Evolutionary conservation across 2,113 vertebrate species (phyloP), one percentile per base, ranked within the genome.

Genomic region (Urocitellus parryii): DNA sequence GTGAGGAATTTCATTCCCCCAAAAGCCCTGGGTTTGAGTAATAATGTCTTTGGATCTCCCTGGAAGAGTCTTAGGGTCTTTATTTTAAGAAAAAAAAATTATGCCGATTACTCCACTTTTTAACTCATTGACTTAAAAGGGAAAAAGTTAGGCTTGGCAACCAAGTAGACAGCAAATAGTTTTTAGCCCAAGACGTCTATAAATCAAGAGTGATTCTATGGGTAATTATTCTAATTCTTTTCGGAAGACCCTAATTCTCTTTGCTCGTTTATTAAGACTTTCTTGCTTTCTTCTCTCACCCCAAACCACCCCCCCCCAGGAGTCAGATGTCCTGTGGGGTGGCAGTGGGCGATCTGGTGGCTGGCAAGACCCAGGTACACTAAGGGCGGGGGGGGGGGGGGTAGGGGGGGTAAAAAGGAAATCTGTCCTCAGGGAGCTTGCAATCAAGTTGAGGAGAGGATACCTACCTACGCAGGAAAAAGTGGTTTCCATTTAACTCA

Each of bases 101-200:
- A 45, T 53, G 32, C 18, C 34, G 82, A 72, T 83, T 65, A 96
- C 67, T 70, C 58, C 18, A 81, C 5, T 16, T 39, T 78, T 78
- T 91, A 39, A 81, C 14, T 82, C 27, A 65, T 18, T 70, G 17
- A 56, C 56, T 34, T 83, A 39, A 34, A 70, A 37, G 17, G 18
- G 20, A 29, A 73, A 76, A 73, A n/a, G 13, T 14, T 42, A 70
- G 11, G 5, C 4, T 39, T 53, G 56, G 51, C 39, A 83, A 56
- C 39, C 53, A 88, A 56, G 11, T 37, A 90, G 42, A 94, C 20
- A 67, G 42, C 53, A 70, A 94, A 65, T 61, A 13, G 42, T 53
- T 83, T 85, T 92, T 34, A 91, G 68, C 32, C n/a, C 65, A 53
- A 85, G 51, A 78, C 48, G 29, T 29, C 88, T 87, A 45, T 77